phyloP scores from a whole-genome alignment of 2,113 vertebrate species.

The Aphyosemion australe region DNA sequence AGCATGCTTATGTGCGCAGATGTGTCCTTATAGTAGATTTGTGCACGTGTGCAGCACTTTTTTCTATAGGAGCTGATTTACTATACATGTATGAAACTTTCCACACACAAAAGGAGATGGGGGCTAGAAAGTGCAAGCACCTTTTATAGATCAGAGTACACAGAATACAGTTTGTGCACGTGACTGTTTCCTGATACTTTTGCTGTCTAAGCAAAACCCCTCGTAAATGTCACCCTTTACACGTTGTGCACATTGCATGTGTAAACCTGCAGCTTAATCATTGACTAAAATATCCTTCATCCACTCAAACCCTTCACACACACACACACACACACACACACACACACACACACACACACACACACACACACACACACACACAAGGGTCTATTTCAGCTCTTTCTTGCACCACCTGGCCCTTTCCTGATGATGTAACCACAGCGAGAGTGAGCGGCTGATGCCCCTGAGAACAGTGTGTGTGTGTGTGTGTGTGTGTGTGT shows the following conservation, averaged over 20 bases:
- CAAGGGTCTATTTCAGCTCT: conserved; percentile 7
- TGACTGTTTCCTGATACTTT: background rate
- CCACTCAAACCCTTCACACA: background rate
- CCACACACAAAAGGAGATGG: too few species aligned
- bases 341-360: conserved; percentile 21
- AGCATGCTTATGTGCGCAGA: background rate
- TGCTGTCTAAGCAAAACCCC: conserved; percentile 27
- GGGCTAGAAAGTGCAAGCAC: too few species aligned
- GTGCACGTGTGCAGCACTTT: background rate
- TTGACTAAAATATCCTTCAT: conserved; percentile 19
- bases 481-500: too few species aligned
- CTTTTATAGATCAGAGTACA: background rate
- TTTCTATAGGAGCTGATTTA: background rate
- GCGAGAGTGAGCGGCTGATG: conserved; percentile 8
- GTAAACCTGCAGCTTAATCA: conserved; percentile 37
- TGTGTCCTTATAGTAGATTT: background rate
- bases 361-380: conserved; percentile 20
- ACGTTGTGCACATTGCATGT: conserved; percentile 37
- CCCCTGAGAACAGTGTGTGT: conserved; percentile 6
- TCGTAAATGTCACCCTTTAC: conserved; percentile 21
- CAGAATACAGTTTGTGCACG: conserved; percentile 1
- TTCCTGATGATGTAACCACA: conserved; percentile 58
- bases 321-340: conserved; percentile 24
- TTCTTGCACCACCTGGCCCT: conserved; percentile 49
- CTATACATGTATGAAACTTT: background rate